phyloP scores from a whole-genome alignment of 2,797 vertebrate species.

The Fundulus diaphanus region DNA sequence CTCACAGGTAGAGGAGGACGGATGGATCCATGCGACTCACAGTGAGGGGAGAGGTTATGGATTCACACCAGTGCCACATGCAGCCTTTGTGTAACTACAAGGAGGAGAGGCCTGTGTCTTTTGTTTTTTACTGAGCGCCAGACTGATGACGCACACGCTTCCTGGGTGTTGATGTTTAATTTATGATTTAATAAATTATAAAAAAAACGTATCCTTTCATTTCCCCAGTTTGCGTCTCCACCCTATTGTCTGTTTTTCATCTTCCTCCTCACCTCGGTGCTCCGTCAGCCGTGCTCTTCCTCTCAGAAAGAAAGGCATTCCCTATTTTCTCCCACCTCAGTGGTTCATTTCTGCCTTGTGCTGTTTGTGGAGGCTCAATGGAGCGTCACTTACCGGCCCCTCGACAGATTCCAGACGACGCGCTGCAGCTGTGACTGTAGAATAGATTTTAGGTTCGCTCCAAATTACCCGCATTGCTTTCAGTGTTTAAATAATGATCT shows the following conservation, averaged over 20 bases:
- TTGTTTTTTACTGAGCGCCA: conserved; percentile 9
- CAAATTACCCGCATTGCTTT: conserved; percentile 69
- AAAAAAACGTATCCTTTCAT: conserved; percentile 23
- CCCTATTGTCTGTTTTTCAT: conserved; percentile 28
- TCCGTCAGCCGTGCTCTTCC: conserved; percentile 61
- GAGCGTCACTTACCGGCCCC: conserved; percentile 78
- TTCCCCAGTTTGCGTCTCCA: conserved; percentile 13
- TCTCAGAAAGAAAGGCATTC: conserved; percentile 52
- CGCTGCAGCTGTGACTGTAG: conserved; percentile 73
- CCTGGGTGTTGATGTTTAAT: conserved; percentile 8
- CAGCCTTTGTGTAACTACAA: conserved; percentile 26
- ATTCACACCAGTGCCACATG: conserved; percentile 48
- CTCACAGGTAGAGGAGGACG: conserved; percentile 46
- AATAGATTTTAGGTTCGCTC: conserved; percentile 59
- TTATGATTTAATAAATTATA: conserved; percentile 40
- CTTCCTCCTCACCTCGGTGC: conserved; percentile 41
- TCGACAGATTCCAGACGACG: conserved; percentile 73
- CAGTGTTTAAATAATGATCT: conserved; percentile 76
- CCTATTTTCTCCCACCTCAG: conserved; percentile 61
- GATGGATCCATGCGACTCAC: conserved; percentile 51
- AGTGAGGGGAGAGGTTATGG: conserved; percentile 31
- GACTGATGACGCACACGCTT: conserved; percentile 18
- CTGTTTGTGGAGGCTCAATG: conserved; percentile 77
- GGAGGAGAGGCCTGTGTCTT: conserved; percentile 3
- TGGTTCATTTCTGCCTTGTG: conserved; percentile 71